Evolutionary conservation across 2,113 vertebrate species (phyloP).

Genomic region (Onychostruthus taczanowskii): DNA sequence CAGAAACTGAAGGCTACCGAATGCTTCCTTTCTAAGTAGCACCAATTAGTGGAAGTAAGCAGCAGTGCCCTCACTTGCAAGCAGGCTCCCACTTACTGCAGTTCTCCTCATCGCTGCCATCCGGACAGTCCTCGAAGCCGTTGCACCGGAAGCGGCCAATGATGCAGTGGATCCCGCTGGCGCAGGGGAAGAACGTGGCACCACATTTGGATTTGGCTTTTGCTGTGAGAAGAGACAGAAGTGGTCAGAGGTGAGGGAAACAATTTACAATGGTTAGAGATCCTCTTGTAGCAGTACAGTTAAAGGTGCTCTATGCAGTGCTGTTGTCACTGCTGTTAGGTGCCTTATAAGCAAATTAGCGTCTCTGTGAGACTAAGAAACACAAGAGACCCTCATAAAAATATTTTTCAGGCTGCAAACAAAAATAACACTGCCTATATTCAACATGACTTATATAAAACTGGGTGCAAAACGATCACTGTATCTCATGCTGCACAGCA

Average conservation of each 20-base stretch:
- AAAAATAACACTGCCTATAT: background rate
- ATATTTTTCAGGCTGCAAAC: background rate
- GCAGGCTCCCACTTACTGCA: constrained; percentile 86
- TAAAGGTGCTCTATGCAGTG: rapidly evolving
- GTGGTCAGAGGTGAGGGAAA: background rate
- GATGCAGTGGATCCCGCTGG: constrained; percentile 94
- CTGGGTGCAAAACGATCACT: background rate
- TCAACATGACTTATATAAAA: background rate
- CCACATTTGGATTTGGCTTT: constrained; percentile 91
- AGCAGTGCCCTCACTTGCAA: background rate
- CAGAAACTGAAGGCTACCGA: background rate
- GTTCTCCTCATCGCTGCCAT: constrained; percentile 95
- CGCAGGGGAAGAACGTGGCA: constrained; percentile 91
- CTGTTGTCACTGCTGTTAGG: background rate
- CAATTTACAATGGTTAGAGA: background rate
- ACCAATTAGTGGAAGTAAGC: background rate
- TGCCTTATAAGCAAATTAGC: background rate
- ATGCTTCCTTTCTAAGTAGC: background rate
- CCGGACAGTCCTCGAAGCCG: constrained; percentile 93
- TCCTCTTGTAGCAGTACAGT: background rate
- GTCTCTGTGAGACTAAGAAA: background rate
- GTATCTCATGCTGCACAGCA: background rate
- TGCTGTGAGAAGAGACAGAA: constrained; percentile 69
- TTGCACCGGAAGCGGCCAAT: constrained; percentile 96
- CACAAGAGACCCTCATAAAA: background rate